phyloP scores from a whole-genome alignment of 2,113 vertebrate genomes.

The Daboia siamensis region DNA sequence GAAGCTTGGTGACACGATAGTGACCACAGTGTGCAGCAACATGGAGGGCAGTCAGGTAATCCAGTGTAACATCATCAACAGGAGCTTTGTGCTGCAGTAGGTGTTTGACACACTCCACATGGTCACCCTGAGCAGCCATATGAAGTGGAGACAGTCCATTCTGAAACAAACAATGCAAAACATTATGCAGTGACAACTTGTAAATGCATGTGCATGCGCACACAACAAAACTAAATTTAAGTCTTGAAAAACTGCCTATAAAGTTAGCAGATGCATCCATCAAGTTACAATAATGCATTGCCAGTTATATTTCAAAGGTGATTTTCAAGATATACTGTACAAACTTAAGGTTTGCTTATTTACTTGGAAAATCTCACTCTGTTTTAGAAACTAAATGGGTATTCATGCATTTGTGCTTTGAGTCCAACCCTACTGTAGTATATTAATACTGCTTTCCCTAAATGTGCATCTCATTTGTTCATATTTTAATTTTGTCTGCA shows the following conservation, averaged over 20 bases:
- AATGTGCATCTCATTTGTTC: not conserved
- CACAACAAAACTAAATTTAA: not conserved
- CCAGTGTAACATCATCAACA: constrained; percentile 92
- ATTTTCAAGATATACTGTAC: not conserved
- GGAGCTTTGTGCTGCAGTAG: constrained; percentile 93
- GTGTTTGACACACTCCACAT: constrained; percentile 95
- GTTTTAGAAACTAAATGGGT: not conserved
- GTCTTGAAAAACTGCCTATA: not conserved
- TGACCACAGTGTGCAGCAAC: constrained; percentile 97
- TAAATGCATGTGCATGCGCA: not conserved
- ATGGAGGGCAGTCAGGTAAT: constrained; percentile 93
- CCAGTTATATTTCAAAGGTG: not conserved
- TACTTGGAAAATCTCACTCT: not conserved
- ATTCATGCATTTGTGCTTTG: not conserved
- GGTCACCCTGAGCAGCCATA: constrained; percentile 97
- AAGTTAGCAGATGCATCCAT: not conserved
- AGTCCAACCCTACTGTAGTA: not conserved
- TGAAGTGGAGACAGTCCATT: constrained; percentile 96
- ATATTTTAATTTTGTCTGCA: not conserved
- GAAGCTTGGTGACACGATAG: constrained; percentile 94
- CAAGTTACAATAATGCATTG: not conserved
- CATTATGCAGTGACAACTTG: not conserved
- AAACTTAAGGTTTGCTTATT: not conserved
- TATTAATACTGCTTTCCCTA: not conserved
- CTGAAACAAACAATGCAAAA: constrained; percentile 58